Evolutionary conservation across 2,888 invertebrate genomes (phyloP), one percentile per base, ranked within the genome.

Genomic region (Bhutanitis thaidina): DNA sequence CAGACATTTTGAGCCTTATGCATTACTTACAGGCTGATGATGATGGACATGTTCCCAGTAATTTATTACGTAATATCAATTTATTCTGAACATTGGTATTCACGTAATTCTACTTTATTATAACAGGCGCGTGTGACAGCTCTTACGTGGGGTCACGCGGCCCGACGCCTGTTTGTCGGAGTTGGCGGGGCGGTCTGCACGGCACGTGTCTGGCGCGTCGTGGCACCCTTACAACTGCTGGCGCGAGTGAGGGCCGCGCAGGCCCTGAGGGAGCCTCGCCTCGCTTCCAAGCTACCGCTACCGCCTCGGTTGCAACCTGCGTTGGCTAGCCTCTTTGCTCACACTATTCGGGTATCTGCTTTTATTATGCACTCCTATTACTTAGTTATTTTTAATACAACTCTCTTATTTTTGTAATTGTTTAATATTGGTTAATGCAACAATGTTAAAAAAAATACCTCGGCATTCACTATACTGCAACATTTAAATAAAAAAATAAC

Each of bases 101-200:
- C 29, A 30, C 9, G 9, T 30, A 30, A 34, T 7, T 5, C 32
- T 3, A 1, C 12, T 3, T 10, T 0, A 27, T 27, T 8, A 12
- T 34, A 7, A 4, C 71, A 95, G 95, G 92, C 94, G 59, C 93
- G 94, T 4, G 96, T 98, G 47, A 95, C 97, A 43, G 97, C 98
- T 1, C 89, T 99, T 69, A 98, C 98, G 7, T 99, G 99, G 99
- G 99, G 98, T 25, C 98, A 99, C 90, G 98, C 98, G 77, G 99
- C 98, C 76, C 95, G 97, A 62, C 92, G 99, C 25, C 90, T 99
- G 60, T 98, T 99, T 80, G 93, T 99, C 47, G 76, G 79, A 50
- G 85, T 77, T 55, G 98, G 98, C 10, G 95, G 96, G 40, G 94
- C 95, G 68, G 93, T 97, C 66, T 97, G 97, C 81, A 96, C 97